Percentiles rank a stretch among this genome's conserved stretches.
These are phyloP conservation scores for Salvator merianae DNA, from an alignment of 2,113 vertebrate species.

Conservation along the genomic window DNA sequence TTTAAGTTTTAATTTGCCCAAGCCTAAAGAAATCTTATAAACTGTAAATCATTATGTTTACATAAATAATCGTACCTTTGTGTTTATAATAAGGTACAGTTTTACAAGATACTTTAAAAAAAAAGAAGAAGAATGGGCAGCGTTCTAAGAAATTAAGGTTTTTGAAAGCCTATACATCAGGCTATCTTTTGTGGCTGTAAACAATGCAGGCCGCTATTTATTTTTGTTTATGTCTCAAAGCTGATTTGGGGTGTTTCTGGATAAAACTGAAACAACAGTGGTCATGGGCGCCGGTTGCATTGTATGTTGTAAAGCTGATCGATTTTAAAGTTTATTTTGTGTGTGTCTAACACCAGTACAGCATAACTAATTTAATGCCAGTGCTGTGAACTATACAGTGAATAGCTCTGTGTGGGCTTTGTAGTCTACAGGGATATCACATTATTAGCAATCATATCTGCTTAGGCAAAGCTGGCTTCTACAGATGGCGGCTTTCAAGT, in stretches of 20 bases:
- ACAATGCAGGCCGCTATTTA: constrained; percentile 60
- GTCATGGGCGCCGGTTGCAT: constrained; percentile 72
- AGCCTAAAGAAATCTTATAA: no score
- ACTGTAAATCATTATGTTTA: not conserved
- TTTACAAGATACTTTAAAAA: constrained; percentile 22
- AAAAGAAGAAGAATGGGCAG: not conserved
- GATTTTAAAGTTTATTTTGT: constrained; percentile 79
- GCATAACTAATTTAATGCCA: constrained; percentile 94
- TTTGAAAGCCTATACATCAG: constrained; percentile 34
- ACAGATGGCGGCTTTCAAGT: constrained; percentile 99
- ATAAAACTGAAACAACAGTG: constrained; percentile 53
- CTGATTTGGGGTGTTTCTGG: constrained; percentile 59
- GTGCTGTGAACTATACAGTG: constrained; percentile 94
- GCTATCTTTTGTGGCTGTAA: constrained; percentile 51
- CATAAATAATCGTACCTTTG: not conserved
- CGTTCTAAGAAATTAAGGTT: constrained; percentile 38
- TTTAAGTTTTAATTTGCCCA: constrained; percentile 7
- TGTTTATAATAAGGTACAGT: constrained; percentile 31
- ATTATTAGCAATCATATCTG: constrained; percentile 99
- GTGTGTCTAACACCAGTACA: constrained; percentile 77
- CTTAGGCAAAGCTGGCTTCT: constrained; percentile 99
- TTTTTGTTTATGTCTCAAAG: constrained; percentile 63
- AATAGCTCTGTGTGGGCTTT: constrained; percentile 92
- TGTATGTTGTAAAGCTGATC: constrained; percentile 82
- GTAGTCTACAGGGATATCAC: constrained; percentile 98